Conservation (phyloP, 2,888 invertebrate species). For the Athetis lepigone region DNA sequence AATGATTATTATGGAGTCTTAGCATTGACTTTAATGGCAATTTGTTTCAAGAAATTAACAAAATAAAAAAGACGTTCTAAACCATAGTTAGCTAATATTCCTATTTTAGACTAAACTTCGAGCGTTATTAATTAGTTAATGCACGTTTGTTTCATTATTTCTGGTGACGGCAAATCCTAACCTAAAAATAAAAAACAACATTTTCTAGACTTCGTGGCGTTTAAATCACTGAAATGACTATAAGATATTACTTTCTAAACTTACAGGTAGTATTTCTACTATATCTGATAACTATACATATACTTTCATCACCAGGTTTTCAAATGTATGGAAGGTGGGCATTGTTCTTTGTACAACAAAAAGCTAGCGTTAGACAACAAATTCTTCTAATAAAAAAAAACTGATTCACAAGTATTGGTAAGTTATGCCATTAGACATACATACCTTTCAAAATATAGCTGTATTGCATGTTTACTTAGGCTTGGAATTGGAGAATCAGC, state of each 20-base stretch:
- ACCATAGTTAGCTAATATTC: conserved; percentile 4
- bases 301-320: conserved; percentile 14
- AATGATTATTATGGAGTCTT: conserved; percentile 9
- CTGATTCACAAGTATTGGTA: too few relatives aligned
- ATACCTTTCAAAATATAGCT: too few relatives aligned
- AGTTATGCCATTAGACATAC: too few relatives aligned
- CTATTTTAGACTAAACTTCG: conserved; percentile 1
- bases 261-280: conserved; percentile 8
- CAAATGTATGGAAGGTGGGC: conserved; percentile 16
- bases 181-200: conserved; percentile 4
- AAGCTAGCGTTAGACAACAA: too few relatives aligned
- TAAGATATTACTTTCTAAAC: conserved; percentile 1
- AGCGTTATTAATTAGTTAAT: conserved; percentile 15
- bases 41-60: conserved; percentile 5
- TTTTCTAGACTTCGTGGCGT: not conserved
- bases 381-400: too few relatives aligned
- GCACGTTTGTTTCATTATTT: conserved; percentile 13
- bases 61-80: conserved; percentile 8
- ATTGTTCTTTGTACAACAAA: conserved; percentile 9
- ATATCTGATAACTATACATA: conserved; percentile 12
- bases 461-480: too few relatives aligned
- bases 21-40: not conserved
- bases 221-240: not conserved
- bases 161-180: conserved; percentile 5
- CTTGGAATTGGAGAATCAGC: too few relatives aligned